Conservation (phyloP, 2,113 vertebrate genomes). For the Perccottus glenii region DNA sequence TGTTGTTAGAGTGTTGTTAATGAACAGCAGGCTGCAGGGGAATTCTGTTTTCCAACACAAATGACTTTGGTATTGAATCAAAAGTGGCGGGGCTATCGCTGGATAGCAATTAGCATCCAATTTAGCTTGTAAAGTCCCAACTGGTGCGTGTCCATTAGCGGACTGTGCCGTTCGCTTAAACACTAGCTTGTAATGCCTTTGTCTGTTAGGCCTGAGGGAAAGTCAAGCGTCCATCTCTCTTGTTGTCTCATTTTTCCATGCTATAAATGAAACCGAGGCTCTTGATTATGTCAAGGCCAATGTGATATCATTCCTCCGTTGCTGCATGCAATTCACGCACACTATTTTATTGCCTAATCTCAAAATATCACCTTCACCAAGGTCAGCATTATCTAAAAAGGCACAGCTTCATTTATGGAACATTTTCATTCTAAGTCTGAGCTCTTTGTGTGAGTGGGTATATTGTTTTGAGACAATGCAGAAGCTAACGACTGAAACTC, state of each 20-base stretch:
- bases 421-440: neutral
- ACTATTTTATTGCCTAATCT: constrained; percentile 20
- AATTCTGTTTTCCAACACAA: constrained; percentile 39
- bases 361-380: constrained; percentile 42
- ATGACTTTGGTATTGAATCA: constrained; percentile 38
- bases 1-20: constrained; percentile 62
- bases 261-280: constrained; percentile 24
- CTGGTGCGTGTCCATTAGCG: constrained; percentile 36
- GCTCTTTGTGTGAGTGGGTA: neutral
- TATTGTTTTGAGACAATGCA: constrained; percentile 2
- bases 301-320: neutral
- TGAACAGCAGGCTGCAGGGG: constrained; percentile 53
- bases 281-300: constrained; percentile 18
- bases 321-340: neutral
- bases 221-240: constrained; percentile 13
- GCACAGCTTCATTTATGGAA: constrained; percentile 24
- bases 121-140: constrained; percentile 36
- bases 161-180: constrained; percentile 1
- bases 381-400: constrained; percentile 32
- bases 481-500: constrained; percentile 7
- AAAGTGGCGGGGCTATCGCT: constrained; percentile 18
- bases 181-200: neutral
- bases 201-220: constrained; percentile 45
- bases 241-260: constrained; percentile 8
- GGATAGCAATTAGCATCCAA: constrained; percentile 48